Evolutionary conservation across 2,113 vertebrate genomes (phyloP).

Genomic region (Cryptomyrus ogoouensis): DNA sequence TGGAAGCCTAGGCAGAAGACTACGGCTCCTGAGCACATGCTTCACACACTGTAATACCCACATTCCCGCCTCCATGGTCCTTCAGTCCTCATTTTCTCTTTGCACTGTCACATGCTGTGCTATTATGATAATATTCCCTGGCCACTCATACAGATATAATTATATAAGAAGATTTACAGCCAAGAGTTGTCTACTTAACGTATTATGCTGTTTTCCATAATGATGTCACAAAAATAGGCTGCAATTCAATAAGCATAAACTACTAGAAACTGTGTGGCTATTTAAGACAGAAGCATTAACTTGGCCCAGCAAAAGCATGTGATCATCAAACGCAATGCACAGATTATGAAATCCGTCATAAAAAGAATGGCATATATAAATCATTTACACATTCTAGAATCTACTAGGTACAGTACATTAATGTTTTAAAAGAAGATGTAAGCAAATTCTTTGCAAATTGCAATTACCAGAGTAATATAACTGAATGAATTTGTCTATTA

Average conservation of each 20-base stretch:
- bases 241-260: background rate
- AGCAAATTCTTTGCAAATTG: background rate
- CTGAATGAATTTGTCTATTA: background rate
- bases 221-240: background rate
- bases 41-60: background rate
- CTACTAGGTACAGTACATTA: background rate
- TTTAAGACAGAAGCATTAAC: background rate
- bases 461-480: background rate
- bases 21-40: background rate
- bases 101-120: background rate
- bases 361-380: background rate
- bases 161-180: background rate
- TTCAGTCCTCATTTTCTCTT: background rate
- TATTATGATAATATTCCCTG: background rate
- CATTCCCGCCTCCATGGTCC: background rate
- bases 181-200: background rate
- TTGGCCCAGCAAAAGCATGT: background rate
- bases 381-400: background rate
- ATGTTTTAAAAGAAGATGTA: background rate
- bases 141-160: background rate
- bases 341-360: background rate
- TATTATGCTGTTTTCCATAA: background rate
- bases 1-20: background rate
- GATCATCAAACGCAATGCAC: background rate
- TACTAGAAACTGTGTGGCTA: background rate